Base-by-base conservation (phyloP, 2,888 invertebrate genomes). In the Mesochorus sp. region DNA sequence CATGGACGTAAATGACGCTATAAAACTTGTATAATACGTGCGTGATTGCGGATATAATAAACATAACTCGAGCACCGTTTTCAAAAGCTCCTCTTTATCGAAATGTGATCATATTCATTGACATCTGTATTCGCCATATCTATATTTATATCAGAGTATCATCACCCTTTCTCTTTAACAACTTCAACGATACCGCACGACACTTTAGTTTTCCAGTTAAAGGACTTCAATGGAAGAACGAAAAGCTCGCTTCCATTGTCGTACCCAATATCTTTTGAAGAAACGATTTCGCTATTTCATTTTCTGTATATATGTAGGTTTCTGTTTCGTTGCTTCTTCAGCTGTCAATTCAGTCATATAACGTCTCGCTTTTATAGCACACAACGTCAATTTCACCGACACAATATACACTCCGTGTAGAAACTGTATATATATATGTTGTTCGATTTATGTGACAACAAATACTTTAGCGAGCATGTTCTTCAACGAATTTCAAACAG, bases 281-380 rank as follows among this genome's bases (percentile, higher is more conserved):
- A 76, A 70, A 64, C 75, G 55, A 70, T 70, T 57, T 34, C 21
- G 12, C 31, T 14, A 62, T 70, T 70, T 70, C 14, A 76, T 62
- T 49, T 57, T 57, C 39, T 17, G 6, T 21, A 31, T 12, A 8
- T 26, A 26, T 28, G 67, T 53, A 31, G 34, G 44, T 37, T 55
- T 19, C 14, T 53, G 4, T 53, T 1, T 3, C 8, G 53, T 31
- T 19, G 31, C 53, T 26, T 14, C 47, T 42, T 17, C 17, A 1
- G 24, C 14, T 17, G 8, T 17, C 26, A 37, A 57, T 44, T 28
- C 55, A 57, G 28, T 31, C n/a, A 5, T 24, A 31, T 26, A 14
- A 26, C 14, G 10, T 2, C 10, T 1, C 21, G 26, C 14, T 17
- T 59, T 39, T 57, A 34, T 10, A 24, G 12, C n/a, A 14, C 42